Evolutionary conservation across 2,113 vertebrate genomes (phyloP).

Genomic region (Chionomys nivalis): DNA sequence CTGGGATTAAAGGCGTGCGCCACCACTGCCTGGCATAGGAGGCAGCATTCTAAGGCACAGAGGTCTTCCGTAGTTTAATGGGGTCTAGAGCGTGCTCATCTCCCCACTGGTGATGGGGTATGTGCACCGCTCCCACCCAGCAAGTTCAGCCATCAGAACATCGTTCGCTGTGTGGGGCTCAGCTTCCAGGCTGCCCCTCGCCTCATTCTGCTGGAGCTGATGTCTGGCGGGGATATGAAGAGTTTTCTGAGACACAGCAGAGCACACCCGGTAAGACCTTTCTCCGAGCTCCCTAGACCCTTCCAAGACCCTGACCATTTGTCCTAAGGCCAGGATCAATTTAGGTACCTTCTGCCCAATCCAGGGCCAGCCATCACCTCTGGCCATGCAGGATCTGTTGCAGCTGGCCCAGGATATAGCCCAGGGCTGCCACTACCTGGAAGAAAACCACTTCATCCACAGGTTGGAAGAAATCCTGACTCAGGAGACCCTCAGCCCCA

Average conservation of each 20-base stretch:
- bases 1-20: too few relatives aligned
- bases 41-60: background rate
- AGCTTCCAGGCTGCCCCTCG: slow-evolving; percentile 91
- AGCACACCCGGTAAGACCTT: slow-evolving; percentile 87
- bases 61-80: background rate
- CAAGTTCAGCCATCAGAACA: slow-evolving; percentile 95
- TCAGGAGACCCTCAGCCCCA: background rate
- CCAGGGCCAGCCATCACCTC: slow-evolving; percentile 89
- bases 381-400: slow-evolving; percentile 92
- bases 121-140: slow-evolving; percentile 77
- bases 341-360: slow-evolving; percentile 11
- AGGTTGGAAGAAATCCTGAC: slow-evolving; percentile 82
- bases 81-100: background rate
- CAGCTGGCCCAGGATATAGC: slow-evolving; percentile 92
- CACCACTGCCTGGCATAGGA: too few relatives aligned
- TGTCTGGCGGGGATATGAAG: slow-evolving; percentile 96
- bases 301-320: background rate
- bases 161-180: slow-evolving; percentile 92
- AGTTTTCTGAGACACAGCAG: slow-evolving; percentile 93
- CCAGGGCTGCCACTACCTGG: slow-evolving; percentile 93
- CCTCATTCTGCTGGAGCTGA: slow-evolving; percentile 95
- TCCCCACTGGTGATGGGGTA: slow-evolving; percentile 70
- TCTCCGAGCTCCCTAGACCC: background rate
- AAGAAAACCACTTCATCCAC: slow-evolving; percentile 97
- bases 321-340: background rate